Percentiles rank a stretch among this genome's conserved stretches.
Evolutionary conservation across 2,113 vertebrate species (phyloP).

Genomic region (Sphaerodactylus townsendi): DNA sequence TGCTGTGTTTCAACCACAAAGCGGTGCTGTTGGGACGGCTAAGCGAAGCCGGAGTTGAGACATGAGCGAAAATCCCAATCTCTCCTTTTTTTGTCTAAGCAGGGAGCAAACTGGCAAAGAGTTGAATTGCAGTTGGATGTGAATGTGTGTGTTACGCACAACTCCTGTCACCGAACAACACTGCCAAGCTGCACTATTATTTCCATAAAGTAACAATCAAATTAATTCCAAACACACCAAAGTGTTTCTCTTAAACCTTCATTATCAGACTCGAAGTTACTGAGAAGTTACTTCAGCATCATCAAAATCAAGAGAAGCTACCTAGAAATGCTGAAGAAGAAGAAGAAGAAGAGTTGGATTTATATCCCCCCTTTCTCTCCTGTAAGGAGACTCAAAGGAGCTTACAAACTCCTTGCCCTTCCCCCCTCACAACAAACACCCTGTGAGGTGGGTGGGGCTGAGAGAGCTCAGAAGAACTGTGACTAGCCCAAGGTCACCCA

Average conservation of each 20-base stretch:
- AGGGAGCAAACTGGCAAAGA: neutral
- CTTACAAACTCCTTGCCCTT: too few species aligned
- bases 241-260: neutral
- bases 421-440: too few species aligned
- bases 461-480: too few species aligned
- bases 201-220: neutral
- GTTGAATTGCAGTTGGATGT: conserved; percentile 6
- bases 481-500: too few species aligned
- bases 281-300: too few species aligned
- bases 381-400: too few species aligned
- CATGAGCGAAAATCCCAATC: conserved; percentile 8
- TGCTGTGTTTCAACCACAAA: conserved; percentile 73
- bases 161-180: too few species aligned
- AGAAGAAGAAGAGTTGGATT: too few species aligned
- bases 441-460: too few species aligned
- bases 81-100: neutral
- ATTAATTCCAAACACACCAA: neutral
- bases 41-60: conserved; percentile 35
- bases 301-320: too few species aligned
- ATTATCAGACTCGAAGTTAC: neutral
- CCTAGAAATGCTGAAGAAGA: too few species aligned
- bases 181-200: neutral
- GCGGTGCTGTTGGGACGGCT: conserved; percentile 81
- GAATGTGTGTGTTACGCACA: neutral
- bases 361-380: too few species aligned